Evolutionary conservation across 2,888 invertebrate genomes (phyloP).

Genomic region (Apotomis capreana): DNA sequence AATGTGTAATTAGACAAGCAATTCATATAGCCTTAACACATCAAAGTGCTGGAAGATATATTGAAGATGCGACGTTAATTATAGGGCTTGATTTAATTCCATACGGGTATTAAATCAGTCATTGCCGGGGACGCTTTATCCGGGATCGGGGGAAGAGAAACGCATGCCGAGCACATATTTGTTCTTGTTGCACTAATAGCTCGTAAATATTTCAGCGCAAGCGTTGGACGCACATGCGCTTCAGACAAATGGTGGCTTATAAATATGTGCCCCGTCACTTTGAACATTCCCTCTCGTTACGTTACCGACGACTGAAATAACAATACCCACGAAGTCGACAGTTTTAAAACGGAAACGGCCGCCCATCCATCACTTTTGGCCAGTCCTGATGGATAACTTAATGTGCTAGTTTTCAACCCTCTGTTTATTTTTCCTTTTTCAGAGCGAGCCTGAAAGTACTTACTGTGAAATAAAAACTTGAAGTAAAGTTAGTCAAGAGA

Average conservation of each 20-base stretch:
- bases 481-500: conserved; percentile 10
- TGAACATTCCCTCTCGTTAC: conserved; percentile 74
- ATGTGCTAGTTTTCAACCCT: conserved; percentile 39
- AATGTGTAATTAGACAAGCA: conserved; percentile 41
- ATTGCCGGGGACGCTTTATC: conserved; percentile 65
- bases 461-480: background rate
- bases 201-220: conserved; percentile 80
- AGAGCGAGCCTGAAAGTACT: conserved; percentile 6
- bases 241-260: conserved; percentile 76
- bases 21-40: conserved; percentile 46
- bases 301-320: conserved; percentile 80
- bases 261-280: conserved; percentile 75
- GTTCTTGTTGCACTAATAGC: conserved; percentile 77
- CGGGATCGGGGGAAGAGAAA: conserved; percentile 54
- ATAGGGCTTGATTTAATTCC: conserved; percentile 58
- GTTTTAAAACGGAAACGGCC: conserved; percentile 69
- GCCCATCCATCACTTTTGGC: conserved; percentile 72
- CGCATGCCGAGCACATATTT: conserved; percentile 58
- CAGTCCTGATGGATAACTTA: conserved; percentile 60
- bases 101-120: conserved; percentile 72
- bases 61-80: conserved; percentile 59
- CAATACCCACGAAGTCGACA: conserved; percentile 65
- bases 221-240: conserved; percentile 69
- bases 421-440: conserved; percentile 38
- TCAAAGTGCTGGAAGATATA: conserved; percentile 55